Conservation (phyloP, 2,797 vertebrate genomes). For the Perdix hodgsoniae region DNA sequence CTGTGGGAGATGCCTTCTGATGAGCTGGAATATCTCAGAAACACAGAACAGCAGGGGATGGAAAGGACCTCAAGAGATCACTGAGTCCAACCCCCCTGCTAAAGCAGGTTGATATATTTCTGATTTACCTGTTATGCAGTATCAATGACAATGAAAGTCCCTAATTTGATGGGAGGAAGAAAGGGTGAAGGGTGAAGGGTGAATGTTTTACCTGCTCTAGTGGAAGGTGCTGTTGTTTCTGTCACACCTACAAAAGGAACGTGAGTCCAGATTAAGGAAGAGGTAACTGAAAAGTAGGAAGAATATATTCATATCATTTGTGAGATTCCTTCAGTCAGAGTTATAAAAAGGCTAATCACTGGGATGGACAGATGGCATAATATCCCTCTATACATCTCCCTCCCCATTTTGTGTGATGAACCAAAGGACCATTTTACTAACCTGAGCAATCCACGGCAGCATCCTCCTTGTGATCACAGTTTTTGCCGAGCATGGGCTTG, state of each 20-base stretch:
- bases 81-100: too few relatives aligned
- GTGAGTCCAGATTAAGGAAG: neutral
- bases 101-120: neutral
- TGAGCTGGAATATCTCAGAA: neutral
- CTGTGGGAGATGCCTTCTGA: neutral
- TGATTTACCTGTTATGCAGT: neutral
- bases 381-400: neutral
- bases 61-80: too few relatives aligned
- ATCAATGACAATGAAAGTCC: neutral
- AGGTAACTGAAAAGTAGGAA: neutral
- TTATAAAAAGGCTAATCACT: neutral
- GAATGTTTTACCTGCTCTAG: slow-evolving; percentile 42
- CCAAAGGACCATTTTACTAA: slow-evolving; percentile 29
- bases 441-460: slow-evolving; percentile 64
- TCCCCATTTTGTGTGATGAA: neutral
- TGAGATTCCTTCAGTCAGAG: neutral
- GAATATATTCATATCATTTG: neutral
- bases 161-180: neutral
- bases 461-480: slow-evolving; percentile 70
- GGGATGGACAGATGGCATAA: neutral
- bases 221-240: slow-evolving; percentile 23
- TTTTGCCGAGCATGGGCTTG: neutral
- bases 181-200: neutral
- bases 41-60: too few relatives aligned
- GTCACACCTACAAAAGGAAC: slow-evolving; percentile 39